Conservation (phyloP, 92 coral and sea anemone genomes). For the Parazoanthus atlanticus region DNA sequence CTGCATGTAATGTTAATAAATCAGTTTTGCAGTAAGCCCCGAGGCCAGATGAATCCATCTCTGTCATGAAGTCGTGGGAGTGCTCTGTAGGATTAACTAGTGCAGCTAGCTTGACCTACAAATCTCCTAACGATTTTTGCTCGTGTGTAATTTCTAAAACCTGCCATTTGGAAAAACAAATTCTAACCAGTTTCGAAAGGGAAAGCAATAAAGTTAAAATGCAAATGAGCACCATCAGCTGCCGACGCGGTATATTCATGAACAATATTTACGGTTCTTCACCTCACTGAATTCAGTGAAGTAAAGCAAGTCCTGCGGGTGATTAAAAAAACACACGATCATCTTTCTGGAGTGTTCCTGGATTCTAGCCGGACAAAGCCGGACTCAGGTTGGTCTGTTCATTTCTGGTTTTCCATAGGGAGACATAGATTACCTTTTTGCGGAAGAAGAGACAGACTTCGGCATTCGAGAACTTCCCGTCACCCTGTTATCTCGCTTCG, state of each 20-base stretch:
- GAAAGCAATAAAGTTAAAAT: conserved; percentile 86
- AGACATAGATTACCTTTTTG: conserved; percentile 76
- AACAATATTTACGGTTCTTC: conserved; percentile 30
- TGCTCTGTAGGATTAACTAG: conserved; percentile 27
- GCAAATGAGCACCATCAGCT: conserved; percentile 62
- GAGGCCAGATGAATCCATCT: conserved; percentile 27
- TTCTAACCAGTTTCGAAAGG: conserved; percentile 32
- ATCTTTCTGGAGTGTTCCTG: conserved; percentile 12
- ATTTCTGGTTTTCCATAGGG: neutral
- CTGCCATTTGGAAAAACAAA: neutral
- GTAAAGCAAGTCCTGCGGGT: neutral
- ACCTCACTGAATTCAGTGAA: conserved; percentile 1
- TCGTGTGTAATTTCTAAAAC: neutral
- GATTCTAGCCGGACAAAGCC: conserved; percentile 1
- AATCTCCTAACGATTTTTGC: conserved; percentile 13
- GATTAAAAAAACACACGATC: conserved; percentile 10
- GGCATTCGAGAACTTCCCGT: conserved; percentile 64
- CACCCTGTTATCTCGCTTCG: conserved; percentile 37
- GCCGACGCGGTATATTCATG: neutral
- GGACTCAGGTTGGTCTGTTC: neutral
- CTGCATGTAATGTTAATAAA: neutral
- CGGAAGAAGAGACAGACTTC: conserved; percentile 82
- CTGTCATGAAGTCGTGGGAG: conserved; percentile 40
- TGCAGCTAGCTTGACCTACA: neutral
- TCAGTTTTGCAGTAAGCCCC: conserved; percentile 27